Base-by-base conservation (phyloP, 1,140 invertebrate genomes). In the Drosophila pandora region DNA sequence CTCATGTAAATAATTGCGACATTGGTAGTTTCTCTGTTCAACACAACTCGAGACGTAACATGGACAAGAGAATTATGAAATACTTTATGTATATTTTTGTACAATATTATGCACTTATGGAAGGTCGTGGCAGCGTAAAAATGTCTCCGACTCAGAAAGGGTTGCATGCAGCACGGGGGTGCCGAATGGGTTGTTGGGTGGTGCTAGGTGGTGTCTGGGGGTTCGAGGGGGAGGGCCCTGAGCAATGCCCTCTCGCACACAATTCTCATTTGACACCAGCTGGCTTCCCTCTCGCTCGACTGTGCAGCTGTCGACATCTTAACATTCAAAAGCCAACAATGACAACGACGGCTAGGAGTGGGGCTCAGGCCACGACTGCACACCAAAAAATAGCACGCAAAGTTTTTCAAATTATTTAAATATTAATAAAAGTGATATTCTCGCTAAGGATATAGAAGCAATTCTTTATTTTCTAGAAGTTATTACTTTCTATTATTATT, bases 241-340 rank as follows among this genome's bases (percentile, higher is more conserved):
- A 68, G 68, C 79, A 81, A 62, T 78, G 69, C 64, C 78, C 68
- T 79, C 57, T 54, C 70, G 76, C 61, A 75, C 69, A 74, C 62
- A 80, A 72, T 81, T 76, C 67, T 73, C 61, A 64, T 78, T 83
- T 83, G 71, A 78, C 79, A 83, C 79, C 79, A 83, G 79, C 60
- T 83, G 79, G 60, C 62, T 69, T 64, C 64, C 79, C 62, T 54
- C 43, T 49, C 69, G 49, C 32, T 41, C 68, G 55, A 77, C 67
- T 74, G 72, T 67, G 76, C 79, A 82, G 79, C 79, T 83, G 79
- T 83, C 79, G 79, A 83, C 79, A 83, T 83, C 79, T 83, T 83
- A 83, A 83, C 79, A 83, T 83, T 83, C 79, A 83, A 83, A 83
- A 83, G 79, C 79, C 79, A 83, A 79, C 79, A 83, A 83, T 83